These are phyloP conservation scores for Prunella fulvescens DNA, from an alignment of 2,113 vertebrate species.

Conservation along the genomic window DNA sequence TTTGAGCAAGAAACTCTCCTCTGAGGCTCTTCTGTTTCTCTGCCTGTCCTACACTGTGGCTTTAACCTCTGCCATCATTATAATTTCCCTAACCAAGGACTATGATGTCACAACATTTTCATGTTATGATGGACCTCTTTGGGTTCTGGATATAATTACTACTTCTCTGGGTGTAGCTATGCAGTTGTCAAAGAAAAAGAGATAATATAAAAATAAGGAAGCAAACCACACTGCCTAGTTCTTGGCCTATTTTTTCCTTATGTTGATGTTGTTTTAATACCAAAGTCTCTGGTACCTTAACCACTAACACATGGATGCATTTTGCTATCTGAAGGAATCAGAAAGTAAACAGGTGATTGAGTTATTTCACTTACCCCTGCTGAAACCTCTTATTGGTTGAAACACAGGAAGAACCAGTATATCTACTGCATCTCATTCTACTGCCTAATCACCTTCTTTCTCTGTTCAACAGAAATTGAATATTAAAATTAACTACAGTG, in stretches of 20 bases:
- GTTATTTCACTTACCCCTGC: conserved; percentile 22
- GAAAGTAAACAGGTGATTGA: not conserved
- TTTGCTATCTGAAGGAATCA: not conserved
- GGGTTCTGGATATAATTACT: conserved; percentile 22
- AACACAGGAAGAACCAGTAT: not conserved
- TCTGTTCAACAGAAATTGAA: not conserved
- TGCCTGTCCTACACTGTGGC: conserved; percentile 1
- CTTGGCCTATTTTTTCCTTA: not conserved
- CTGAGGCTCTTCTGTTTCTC: not conserved
- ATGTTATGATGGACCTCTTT: conserved; percentile 41
- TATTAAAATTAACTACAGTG: conserved; percentile 6
- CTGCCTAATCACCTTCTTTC: not conserved
- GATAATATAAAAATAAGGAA: conserved; percentile 6
- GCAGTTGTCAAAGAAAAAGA: conserved; percentile 2
- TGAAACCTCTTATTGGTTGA: conserved; percentile 7
- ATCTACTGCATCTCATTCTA: not conserved
- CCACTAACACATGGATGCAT: not conserved
- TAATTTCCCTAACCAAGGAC: conserved; percentile 52
- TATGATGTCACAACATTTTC: conserved; percentile 56
- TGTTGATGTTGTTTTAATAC: not conserved
- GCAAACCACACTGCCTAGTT: not conserved
- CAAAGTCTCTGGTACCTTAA: not conserved
- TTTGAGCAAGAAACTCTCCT: not conserved
- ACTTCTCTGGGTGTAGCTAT: not conserved
- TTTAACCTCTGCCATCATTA: conserved; percentile 47